Evolutionary conservation across 2,888 invertebrate species (phyloP).

Genomic region (Eilema sororculum): DNA sequence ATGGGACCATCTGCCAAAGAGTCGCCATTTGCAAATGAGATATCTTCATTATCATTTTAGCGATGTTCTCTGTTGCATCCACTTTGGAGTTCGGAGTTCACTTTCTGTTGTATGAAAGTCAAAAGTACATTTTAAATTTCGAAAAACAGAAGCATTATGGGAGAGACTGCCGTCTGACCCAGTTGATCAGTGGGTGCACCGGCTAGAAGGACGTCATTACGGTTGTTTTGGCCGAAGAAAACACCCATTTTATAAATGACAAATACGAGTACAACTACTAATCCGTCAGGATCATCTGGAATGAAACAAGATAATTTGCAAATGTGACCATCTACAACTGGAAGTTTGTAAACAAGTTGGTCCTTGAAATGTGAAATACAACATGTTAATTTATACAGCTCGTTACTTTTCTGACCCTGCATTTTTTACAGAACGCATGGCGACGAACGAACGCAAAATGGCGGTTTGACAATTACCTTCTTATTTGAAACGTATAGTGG

Average conservation of each 20-base stretch:
- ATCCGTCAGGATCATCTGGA: no score
- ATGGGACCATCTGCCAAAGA: neutral
- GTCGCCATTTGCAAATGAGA: neutral
- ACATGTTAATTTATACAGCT: neutral
- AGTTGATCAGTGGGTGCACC: no score
- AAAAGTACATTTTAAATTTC: no score
- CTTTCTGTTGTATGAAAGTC: neutral
- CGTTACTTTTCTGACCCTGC: neutral
- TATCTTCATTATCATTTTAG: neutral
- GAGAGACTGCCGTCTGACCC: no score
- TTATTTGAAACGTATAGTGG: neutral
- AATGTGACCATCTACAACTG: no score
- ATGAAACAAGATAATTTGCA: no score
- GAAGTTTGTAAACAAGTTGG: no score
- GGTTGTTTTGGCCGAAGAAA: no score
- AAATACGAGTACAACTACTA: no score
- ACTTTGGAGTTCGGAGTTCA: neutral
- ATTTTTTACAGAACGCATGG: neutral
- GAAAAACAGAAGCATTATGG: neutral
- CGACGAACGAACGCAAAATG: neutral
- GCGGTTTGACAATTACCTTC: neutral
- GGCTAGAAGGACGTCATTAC: no score
- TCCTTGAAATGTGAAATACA: neutral
- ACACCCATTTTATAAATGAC: no score
- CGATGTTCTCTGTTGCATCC: neutral